Conservation (phyloP, 2,113 vertebrate species). For the Eretmochelys imbricata region DNA sequence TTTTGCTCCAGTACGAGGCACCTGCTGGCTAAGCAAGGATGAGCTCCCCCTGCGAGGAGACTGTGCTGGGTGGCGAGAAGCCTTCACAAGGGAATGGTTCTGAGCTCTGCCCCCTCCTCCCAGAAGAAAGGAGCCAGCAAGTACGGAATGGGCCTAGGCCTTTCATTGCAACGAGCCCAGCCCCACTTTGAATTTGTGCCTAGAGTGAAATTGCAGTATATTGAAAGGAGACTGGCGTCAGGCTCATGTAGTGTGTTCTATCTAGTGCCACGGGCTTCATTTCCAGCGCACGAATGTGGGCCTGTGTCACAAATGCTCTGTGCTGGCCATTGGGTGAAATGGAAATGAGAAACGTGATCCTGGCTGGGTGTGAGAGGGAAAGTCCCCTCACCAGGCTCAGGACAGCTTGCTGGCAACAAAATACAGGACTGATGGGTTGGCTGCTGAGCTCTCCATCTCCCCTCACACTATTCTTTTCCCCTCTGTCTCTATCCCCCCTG, state of each 20-base stretch:
- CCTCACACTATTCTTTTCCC: not conserved
- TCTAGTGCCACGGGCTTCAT: not conserved
- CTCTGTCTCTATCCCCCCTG: not conserved
- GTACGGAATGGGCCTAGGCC: fast-evolving
- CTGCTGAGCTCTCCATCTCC: not conserved
- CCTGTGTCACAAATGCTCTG: not conserved
- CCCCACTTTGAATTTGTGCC: too few species aligned
- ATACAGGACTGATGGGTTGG: not conserved
- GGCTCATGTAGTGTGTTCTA: not conserved
- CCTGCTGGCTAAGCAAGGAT: not conserved
- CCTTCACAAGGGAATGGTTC: not conserved
- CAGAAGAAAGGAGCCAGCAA: fast-evolving
- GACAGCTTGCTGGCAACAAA: not conserved
- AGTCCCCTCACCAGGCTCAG: not conserved
- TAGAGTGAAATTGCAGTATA: not conserved
- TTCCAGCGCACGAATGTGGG: not conserved
- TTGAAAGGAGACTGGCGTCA: not conserved
- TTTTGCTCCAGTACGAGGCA: not conserved
- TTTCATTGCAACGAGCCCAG: not conserved
- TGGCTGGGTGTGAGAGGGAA: not conserved
- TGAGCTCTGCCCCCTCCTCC: not conserved
- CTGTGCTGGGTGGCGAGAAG: not conserved
- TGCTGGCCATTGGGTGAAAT: not conserved
- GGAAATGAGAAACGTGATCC: not conserved
- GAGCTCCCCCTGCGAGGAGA: not conserved